Evolutionary conservation across 2,797 vertebrate species (phyloP).

Genomic region (Salarias fasciatus): DNA sequence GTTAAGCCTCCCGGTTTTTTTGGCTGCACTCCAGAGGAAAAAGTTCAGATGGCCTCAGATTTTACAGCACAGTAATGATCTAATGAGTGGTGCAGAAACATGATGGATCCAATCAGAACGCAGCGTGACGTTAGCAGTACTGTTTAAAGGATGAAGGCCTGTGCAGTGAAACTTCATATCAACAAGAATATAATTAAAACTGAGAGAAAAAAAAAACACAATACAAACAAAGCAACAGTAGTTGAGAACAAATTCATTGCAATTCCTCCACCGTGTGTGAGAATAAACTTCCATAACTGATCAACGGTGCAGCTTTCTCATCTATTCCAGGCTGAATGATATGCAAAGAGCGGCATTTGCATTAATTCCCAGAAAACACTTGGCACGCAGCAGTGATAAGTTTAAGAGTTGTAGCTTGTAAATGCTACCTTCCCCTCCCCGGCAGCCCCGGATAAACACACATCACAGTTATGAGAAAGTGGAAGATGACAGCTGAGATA

Average conservation of each 20-base stretch:
- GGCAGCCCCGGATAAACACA: conserved; percentile 28
- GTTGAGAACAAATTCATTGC: no score
- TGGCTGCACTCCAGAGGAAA: conserved; percentile 62
- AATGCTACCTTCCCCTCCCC: conserved; percentile 27
- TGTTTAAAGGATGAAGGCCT: conserved; percentile 41
- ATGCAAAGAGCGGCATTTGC: conserved; percentile 4
- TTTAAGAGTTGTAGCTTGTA: conserved; percentile 32
- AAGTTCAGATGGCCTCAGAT: conserved; percentile 50
- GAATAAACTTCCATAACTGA: not conserved
- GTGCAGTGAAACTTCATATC: not conserved
- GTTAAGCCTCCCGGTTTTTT: conserved; percentile 60
- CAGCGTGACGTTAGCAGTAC: conserved; percentile 7
- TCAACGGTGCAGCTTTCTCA: conserved; percentile 9
- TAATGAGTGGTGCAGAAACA: conserved; percentile 43
- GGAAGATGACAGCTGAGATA: conserved; percentile 59
- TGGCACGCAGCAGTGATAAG: conserved; percentile 1
- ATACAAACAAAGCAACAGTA: no score
- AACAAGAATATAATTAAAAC: no score
- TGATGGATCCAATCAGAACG: conserved; percentile 46
- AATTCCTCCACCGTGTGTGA: not conserved
- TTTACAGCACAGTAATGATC: conserved; percentile 57
- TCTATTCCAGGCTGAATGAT: not conserved
- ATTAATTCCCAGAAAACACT: conserved; percentile 24
- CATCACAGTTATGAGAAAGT: conserved; percentile 42
- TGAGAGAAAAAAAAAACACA: no score